Percentiles rank a stretch among this genome's conserved stretches.
These are phyloP conservation scores for Teleiodes luculella DNA, from an alignment of 2,888 invertebrate species.

Conservation along the genomic window DNA sequence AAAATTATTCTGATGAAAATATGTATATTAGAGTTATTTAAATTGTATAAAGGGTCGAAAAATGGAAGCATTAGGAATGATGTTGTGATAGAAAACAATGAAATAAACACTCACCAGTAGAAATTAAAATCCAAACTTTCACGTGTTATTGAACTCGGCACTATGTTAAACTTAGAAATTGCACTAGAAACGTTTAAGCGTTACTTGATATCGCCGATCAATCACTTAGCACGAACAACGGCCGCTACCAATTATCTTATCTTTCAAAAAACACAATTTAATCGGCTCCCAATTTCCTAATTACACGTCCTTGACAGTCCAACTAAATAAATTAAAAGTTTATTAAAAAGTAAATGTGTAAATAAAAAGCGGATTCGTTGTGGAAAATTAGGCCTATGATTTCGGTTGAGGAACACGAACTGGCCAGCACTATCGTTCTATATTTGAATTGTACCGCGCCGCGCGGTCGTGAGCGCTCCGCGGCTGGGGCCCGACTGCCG, in stretches of 20 bases:
- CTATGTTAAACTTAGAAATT: constrained; percentile 46
- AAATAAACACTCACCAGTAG: constrained; percentile 46
- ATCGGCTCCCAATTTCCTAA: constrained; percentile 43
- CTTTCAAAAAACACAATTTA: constrained; percentile 40
- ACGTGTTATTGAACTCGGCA: constrained; percentile 40
- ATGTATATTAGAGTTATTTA: too few species aligned
- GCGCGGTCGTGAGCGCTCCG: constrained; percentile 46
- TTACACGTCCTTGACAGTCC: constrained; percentile 33
- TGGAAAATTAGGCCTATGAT: constrained; percentile 31
- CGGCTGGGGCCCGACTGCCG: constrained; percentile 62
- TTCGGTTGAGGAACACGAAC: constrained; percentile 8
- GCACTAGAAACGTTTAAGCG: constrained; percentile 36
- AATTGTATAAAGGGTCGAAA: background rate
- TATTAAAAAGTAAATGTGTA: background rate
- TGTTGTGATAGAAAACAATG: background rate
- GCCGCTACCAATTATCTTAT: constrained; percentile 59
- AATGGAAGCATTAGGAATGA: background rate
- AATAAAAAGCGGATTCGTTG: constrained; percentile 17
- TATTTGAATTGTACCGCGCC: constrained; percentile 26
- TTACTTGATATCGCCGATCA: constrained; percentile 44
- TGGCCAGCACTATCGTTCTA: constrained; percentile 20
- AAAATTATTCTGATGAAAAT: too few species aligned
- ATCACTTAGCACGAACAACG: constrained; percentile 62
- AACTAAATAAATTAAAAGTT: background rate
- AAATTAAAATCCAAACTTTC: constrained; percentile 63